Conservation (phyloP, 2,888 invertebrate genomes). For the Pristionchus maxplancki region DNA sequence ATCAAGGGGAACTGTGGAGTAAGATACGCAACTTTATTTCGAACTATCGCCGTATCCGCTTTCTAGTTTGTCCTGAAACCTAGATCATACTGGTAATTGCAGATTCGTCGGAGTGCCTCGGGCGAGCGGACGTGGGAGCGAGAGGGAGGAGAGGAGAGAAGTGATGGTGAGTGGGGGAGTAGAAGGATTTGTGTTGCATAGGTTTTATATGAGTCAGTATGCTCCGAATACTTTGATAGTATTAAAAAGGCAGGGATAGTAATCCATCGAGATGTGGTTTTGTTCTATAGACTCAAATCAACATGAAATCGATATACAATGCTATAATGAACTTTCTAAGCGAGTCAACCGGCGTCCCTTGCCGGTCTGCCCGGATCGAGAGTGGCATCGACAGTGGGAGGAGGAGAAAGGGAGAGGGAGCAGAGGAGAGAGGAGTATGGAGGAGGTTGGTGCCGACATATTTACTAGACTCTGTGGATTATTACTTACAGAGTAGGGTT, state of each 20-base stretch:
- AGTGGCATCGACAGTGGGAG: conserved; percentile 17
- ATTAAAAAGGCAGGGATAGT: no score
- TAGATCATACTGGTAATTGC: neutral
- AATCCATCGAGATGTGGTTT: no score
- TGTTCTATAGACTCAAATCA: no score
- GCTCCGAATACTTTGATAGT: neutral
- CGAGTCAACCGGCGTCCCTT: neutral
- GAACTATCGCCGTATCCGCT: no score
- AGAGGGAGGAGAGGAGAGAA: conserved; percentile 9
- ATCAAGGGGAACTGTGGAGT: neutral
- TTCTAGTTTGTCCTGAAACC: no score
- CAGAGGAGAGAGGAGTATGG: conserved; percentile 4
- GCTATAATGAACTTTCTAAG: neutral
- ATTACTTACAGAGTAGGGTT: no score
- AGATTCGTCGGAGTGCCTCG: conserved; percentile 20
- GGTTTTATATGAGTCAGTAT: neutral
- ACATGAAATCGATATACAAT: no score
- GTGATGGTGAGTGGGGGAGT: neutral
- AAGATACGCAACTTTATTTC: no score
- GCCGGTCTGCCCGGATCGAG: conserved; percentile 38
- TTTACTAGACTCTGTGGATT: no score
- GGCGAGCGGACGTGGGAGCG: conserved; percentile 13
- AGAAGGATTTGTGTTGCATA: neutral
- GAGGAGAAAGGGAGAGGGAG: neutral
- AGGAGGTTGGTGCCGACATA: neutral